Percentiles rank a stretch among this genome's conserved stretches.
These are phyloP conservation scores for Copidosoma floridanum DNA, from an alignment of 1,140 invertebrate genomes.

Conservation along the genomic window DNA sequence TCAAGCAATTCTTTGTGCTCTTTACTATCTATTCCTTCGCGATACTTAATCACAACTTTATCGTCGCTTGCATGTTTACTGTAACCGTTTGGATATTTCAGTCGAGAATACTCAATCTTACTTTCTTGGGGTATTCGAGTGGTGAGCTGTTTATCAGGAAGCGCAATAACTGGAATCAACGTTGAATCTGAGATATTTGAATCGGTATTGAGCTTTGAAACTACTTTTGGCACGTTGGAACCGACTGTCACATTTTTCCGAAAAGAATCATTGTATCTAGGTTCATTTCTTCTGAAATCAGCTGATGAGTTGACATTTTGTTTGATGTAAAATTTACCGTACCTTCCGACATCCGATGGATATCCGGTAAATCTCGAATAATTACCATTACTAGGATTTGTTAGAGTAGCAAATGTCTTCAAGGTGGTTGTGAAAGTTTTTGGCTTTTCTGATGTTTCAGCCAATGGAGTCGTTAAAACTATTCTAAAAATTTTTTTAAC, in stretches of 20 bases:
- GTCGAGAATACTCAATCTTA: neutral
- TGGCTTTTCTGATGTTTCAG: neutral
- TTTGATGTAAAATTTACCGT: conserved; percentile 34
- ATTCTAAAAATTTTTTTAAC: conserved; percentile 7
- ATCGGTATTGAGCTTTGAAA: neutral
- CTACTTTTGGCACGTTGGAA: neutral
- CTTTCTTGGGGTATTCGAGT: conserved; percentile 6
- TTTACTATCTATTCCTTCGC: neutral
- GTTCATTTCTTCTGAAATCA: conserved; percentile 38
- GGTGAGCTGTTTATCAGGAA: conserved; percentile 8
- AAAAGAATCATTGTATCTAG: conserved; percentile 33
- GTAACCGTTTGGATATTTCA: neutral
- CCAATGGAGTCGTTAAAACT: conserved; percentile 5
- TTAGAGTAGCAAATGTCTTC: neutral
- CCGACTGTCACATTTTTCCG: neutral
- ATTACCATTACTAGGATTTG: too few relatives aligned
- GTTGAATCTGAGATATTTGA: conserved; percentile 4
- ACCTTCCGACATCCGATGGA: conserved; percentile 4
- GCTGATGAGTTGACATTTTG: conserved; percentile 4
- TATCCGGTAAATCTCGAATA: too few relatives aligned
- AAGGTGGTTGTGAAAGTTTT: neutral
- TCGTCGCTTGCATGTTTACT: neutral
- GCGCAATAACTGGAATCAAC: conserved; percentile 16
- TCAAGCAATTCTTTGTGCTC: conserved; percentile 13
- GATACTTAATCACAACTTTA: neutral